Conservation (phyloP, 2,797 vertebrate species). For the Discoglossus pictus region DNA sequence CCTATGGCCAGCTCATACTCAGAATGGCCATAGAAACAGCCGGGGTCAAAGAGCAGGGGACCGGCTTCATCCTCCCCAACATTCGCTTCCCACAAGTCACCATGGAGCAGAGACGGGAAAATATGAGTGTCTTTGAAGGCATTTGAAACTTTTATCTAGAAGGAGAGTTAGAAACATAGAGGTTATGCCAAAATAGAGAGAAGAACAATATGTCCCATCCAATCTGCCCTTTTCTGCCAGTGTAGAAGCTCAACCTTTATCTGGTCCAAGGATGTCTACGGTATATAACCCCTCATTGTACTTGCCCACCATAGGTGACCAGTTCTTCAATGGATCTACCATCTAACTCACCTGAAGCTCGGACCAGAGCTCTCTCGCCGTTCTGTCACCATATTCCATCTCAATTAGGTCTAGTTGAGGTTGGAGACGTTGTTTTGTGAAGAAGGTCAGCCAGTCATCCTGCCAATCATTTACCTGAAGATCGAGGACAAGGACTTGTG, state of each 20-base stretch:
- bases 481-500: no score
- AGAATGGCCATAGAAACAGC: conserved; percentile 90
- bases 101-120: conserved; percentile 85
- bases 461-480: conserved; percentile 23
- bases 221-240: neutral
- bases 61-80: conserved; percentile 80
- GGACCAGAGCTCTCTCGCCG: conserved; percentile 86
- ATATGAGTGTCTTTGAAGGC: conserved; percentile 76
- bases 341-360: conserved; percentile 80
- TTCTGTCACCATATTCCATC: conserved; percentile 84
- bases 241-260: no score
- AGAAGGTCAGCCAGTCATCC: conserved; percentile 85
- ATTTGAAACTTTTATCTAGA: conserved; percentile 84
- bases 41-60: conserved; percentile 87
- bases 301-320: no score
- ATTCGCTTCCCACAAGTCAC: conserved; percentile 93
- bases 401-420: conserved; percentile 85
- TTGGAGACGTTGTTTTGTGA: conserved; percentile 80
- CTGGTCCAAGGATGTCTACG: no score
- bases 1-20: conserved; percentile 89
- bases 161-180: conserved; percentile 35
- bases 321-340: no score
- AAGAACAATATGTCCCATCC: neutral
- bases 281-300: no score
- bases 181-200: no score